Conservation (phyloP, 2,888 invertebrate species). For the Dynastes tityus region DNA sequence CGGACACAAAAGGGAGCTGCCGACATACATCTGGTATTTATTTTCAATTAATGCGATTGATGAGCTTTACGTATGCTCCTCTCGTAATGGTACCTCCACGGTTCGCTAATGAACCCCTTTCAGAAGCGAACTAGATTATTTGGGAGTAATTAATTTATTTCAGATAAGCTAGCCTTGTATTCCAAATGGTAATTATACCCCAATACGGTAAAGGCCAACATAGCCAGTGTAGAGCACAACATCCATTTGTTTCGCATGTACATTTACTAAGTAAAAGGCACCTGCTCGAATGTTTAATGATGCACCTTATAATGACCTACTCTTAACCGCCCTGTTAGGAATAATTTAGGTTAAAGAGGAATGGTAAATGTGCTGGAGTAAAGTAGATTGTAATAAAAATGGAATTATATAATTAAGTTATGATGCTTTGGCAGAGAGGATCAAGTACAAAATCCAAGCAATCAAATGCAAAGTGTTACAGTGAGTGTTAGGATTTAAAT, state of each 20-base stretch:
- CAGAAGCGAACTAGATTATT: slow-evolving; percentile 10
- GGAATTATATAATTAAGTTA: too few species aligned
- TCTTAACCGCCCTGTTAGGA: too few species aligned
- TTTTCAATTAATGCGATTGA: slow-evolving; percentile 42
- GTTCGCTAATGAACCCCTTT: slow-evolving; percentile 42
- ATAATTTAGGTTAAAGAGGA: too few species aligned
- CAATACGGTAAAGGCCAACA: not conserved
- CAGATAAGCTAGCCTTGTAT: not conserved
- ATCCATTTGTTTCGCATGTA: not conserved
- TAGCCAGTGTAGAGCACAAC: not conserved
- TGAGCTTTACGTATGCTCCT: slow-evolving; percentile 29
- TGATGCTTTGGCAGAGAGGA: too few species aligned
- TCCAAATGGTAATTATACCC: not conserved
- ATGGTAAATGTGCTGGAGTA: too few species aligned
- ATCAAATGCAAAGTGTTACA: too few species aligned
- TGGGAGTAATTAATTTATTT: not conserved
- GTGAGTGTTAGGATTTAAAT: too few species aligned
- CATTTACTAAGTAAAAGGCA: not conserved
- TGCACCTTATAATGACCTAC: too few species aligned
- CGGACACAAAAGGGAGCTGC: slow-evolving; percentile 46
- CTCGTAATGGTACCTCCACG: slow-evolving; percentile 13
- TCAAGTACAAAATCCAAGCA: too few species aligned
- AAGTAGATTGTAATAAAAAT: too few species aligned
- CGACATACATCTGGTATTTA: slow-evolving; percentile 46
- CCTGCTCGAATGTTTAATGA: not conserved